Conservation (phyloP, 2,888 invertebrate species). For the Watsonalla binaria region DNA sequence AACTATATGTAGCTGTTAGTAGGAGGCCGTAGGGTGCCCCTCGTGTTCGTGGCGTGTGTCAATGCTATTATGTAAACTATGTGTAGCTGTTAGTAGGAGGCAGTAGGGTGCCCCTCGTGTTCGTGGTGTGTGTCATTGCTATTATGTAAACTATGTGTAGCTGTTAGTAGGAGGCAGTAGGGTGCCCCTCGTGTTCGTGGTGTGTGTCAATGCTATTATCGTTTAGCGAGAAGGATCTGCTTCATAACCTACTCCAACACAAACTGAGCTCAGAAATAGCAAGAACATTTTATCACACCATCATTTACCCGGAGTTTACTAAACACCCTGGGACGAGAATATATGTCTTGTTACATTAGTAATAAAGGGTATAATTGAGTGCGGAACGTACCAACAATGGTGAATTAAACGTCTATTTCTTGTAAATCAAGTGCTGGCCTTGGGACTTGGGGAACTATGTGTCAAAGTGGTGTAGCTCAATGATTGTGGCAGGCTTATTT, state of each 20-base stretch:
- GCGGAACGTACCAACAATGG: constrained; percentile 9
- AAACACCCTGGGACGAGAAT: constrained; percentile 13
- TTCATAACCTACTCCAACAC: not conserved
- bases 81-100: no score
- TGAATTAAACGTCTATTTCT: constrained; percentile 11
- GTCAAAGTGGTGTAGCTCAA: not conserved
- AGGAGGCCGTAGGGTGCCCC: no score
- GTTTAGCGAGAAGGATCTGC: not conserved
- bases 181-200: no score
- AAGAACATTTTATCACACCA: constrained; percentile 1
- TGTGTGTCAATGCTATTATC: no score
- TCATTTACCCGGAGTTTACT: constrained; percentile 13
- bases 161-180: no score
- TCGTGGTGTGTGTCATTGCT: no score
- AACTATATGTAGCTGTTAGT: no score
- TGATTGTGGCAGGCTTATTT: not conserved
- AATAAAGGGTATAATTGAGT: constrained; percentile 23
- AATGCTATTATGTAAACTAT: no score
- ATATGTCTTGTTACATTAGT: constrained; percentile 18
- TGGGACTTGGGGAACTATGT: not conserved
- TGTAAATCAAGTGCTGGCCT: constrained; percentile 12
- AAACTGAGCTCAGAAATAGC: constrained; percentile 13
- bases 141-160: no score
- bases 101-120: no score
- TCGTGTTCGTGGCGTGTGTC: no score